Evolutionary conservation across 2,113 vertebrate species (phyloP).

Genomic region (Pionites leucogaster): DNA sequence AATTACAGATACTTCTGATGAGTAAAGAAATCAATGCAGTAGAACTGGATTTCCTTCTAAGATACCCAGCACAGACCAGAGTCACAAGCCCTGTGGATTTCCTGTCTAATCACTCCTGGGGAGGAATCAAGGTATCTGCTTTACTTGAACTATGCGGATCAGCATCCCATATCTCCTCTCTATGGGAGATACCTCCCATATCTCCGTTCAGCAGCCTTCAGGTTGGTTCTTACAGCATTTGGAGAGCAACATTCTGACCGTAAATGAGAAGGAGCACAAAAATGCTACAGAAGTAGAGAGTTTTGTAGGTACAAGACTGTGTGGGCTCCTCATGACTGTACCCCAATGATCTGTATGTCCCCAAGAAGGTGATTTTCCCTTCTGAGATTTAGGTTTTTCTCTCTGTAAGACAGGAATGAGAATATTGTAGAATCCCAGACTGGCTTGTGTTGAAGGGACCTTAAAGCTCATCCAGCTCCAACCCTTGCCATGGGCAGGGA

Average conservation of each 20-base stretch:
- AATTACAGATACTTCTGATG: constrained; percentile 86
- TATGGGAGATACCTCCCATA: background rate
- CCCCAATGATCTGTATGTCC: background rate
- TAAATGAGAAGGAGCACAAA: background rate
- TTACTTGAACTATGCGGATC: background rate
- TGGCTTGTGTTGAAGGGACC: background rate
- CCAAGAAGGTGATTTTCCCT: background rate
- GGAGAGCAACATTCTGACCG: background rate
- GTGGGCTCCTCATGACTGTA: background rate
- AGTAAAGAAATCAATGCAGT: constrained; percentile 82
- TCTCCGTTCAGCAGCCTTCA: background rate
- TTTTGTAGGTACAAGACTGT: background rate
- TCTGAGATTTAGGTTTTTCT: background rate
- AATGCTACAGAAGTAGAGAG: background rate
- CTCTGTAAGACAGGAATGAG: background rate
- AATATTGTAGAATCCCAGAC: background rate
- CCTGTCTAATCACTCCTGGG: constrained; percentile 90
- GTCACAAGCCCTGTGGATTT: constrained; percentile 89
- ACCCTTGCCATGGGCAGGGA: background rate
- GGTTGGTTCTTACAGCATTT: background rate
- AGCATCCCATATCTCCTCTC: background rate
- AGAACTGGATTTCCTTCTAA: constrained; percentile 93
- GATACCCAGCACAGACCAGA: constrained; percentile 83
- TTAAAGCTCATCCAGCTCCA: background rate
- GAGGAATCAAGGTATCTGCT: constrained; percentile 88